These are phyloP conservation scores for Mormyrops boulengeri DNA, from an alignment of 2,797 vertebrate species.

Conservation along the genomic window DNA sequence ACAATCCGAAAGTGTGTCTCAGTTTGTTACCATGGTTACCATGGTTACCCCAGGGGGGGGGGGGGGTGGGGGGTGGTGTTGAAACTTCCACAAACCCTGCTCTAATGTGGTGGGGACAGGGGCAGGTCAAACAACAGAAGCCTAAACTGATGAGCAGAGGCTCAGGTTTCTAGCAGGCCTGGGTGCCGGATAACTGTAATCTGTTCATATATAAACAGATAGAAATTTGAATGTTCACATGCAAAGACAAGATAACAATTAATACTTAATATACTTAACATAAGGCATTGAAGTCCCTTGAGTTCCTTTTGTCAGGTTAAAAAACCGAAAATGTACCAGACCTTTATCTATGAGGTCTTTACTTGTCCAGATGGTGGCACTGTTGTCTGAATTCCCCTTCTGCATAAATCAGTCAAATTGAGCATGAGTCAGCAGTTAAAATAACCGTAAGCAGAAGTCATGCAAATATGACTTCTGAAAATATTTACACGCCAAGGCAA, in stretches of 20 bases:
- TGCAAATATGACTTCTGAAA: not conserved
- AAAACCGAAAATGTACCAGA: not conserved
- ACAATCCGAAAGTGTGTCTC: constrained; percentile 12
- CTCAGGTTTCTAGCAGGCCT: not conserved
- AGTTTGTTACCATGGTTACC: too few relatives aligned
- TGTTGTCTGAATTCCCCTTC: not conserved
- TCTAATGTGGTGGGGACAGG: not conserved
- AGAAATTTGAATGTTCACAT: not conserved
- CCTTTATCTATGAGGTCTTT: not conserved
- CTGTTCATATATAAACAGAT: not conserved
- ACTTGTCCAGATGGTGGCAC: not conserved
- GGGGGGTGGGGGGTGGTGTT: not conserved
- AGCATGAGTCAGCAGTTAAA: not conserved
- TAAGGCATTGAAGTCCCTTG: not conserved
- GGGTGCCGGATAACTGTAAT: not conserved
- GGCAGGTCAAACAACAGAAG: not conserved
- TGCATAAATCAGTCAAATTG: not conserved
- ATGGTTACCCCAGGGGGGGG: constrained; percentile 15
- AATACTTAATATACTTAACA: not conserved
- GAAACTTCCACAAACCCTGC: not conserved
- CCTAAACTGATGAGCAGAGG: not conserved
- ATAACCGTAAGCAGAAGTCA: not conserved
- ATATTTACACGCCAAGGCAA: not conserved
- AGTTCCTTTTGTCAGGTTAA: not conserved
- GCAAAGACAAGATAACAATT: not conserved